phyloP scores from a whole-genome alignment of 1,140 invertebrate species.

The Magallana gigas region DNA sequence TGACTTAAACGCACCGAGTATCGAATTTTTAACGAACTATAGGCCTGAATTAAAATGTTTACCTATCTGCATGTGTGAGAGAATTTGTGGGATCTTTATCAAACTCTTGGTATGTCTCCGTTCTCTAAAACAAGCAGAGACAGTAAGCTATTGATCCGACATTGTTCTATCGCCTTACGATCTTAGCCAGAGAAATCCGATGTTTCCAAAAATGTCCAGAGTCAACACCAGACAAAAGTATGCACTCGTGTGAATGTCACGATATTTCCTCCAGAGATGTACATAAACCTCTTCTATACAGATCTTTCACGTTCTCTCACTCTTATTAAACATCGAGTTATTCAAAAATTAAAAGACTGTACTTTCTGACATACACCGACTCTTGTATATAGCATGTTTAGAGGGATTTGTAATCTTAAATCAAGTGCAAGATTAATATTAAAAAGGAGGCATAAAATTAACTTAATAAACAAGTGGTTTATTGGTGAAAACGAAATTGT shows the following conservation, averaged over 20 bases:
- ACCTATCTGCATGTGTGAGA: slow-evolving; percentile 1
- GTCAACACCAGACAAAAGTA: not conserved
- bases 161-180: not conserved
- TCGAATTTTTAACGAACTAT: not conserved
- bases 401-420: too few relatives aligned
- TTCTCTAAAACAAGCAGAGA: not conserved
- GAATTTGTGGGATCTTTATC: not conserved
- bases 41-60: not conserved
- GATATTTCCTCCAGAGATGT: not conserved
- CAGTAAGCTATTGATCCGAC: not conserved
- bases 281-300: not conserved
- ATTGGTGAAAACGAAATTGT: too few relatives aligned
- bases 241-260: not conserved
- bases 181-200: not conserved
- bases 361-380: too few relatives aligned
- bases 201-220: not conserved
- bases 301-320: not conserved
- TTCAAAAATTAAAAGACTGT: too few relatives aligned
- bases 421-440: too few relatives aligned
- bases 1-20: not conserved
- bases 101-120: not conserved
- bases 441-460: too few relatives aligned
- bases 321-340: too few relatives aligned
- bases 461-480: too few relatives aligned
- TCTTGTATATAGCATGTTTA: too few relatives aligned